Conservation (phyloP, 1,140 invertebrate genomes). For the Radopholus similis region DNA sequence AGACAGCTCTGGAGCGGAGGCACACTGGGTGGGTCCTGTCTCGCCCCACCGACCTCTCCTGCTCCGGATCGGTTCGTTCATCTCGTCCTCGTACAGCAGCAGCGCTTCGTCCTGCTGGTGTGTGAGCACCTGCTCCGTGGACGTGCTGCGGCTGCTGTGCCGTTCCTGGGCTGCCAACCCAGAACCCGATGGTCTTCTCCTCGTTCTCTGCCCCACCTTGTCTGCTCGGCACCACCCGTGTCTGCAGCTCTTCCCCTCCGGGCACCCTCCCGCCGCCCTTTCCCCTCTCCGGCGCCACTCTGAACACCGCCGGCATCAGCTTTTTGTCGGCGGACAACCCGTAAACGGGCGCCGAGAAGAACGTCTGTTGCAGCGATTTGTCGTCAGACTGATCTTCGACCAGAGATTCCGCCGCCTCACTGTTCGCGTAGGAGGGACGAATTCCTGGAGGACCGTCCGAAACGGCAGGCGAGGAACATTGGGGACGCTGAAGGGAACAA, state of each 20-base stretch:
- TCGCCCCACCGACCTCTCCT: not conserved
- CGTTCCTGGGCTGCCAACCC: too few relatives aligned
- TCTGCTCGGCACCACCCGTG: conserved; percentile 1
- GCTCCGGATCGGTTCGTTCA: not conserved
- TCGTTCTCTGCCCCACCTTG: not conserved
- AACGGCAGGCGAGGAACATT: too few relatives aligned
- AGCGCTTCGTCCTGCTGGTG: not conserved
- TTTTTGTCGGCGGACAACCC: not conserved
- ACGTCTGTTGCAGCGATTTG: not conserved
- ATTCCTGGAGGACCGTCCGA: too few relatives aligned
- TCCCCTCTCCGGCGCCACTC: too few relatives aligned
- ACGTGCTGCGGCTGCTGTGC: too few relatives aligned
- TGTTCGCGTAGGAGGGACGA: too few relatives aligned
- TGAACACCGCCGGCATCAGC: too few relatives aligned
- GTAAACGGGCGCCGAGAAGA: not conserved
- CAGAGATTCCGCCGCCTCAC: too few relatives aligned
- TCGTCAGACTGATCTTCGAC: too few relatives aligned
- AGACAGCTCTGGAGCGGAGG: not conserved
- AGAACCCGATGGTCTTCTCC: not conserved
- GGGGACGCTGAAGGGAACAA: conserved; percentile 36
- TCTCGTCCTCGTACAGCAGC: not conserved
- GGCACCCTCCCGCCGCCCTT: too few relatives aligned
- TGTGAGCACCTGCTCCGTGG: not conserved
- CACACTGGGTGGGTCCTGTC: not conserved
- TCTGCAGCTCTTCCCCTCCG: too few relatives aligned